Base-by-base conservation (phyloP, 2,113 vertebrate genomes). In the Lepus europaeus region DNA sequence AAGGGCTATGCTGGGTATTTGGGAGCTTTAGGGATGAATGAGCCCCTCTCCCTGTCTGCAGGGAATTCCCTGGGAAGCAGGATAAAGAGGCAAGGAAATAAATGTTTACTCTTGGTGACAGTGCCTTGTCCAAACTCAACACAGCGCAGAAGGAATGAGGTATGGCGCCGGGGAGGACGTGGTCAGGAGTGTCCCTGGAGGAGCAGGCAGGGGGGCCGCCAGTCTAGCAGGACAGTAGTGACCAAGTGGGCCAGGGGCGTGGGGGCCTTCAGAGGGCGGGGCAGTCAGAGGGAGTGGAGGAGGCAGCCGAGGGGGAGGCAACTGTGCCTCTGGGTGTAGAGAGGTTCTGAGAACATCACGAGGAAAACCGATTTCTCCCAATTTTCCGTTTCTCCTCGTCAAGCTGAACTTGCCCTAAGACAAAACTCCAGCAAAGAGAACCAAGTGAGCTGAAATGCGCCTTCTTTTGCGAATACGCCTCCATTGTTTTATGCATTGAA, bases 391-490 rank as follows among this genome's bases (percentile, higher is more conserved):
- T 69, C 36, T 79, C 16, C 20, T 84, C 53, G 88, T 87, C 36
- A 49, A 20, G 63, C 84, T 85, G 63, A 94, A 93, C 39, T 72
- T 86, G 49, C 69, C 56, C 89, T 72, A 51, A 94, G 61, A 45
- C 3, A 76, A 6, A 29, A 72, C 70, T 69, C 82, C 29, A 51
- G 23, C 51, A 89, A 94, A 89, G 23, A 39, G 33, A 93, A 61
- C 5, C 84, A 39, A 59, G 11, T 5, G 23, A 5, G 12, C 77
- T 86, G 77, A 90, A 95, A 84, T 90, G 33, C 79, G 39, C 68
- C 56, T 88, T 91, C 36, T 59, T 93, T 70, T 89, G 72, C 10
- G 59, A 53, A 29, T 16, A 56, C 56, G 53, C 19, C 76, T 70
- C 74, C 16, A 87, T 87, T 87, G 9, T 90, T 90, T 90, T 33